phyloP scores from a whole-genome alignment of 2,797 vertebrate genomes.

The Anas capensis region DNA sequence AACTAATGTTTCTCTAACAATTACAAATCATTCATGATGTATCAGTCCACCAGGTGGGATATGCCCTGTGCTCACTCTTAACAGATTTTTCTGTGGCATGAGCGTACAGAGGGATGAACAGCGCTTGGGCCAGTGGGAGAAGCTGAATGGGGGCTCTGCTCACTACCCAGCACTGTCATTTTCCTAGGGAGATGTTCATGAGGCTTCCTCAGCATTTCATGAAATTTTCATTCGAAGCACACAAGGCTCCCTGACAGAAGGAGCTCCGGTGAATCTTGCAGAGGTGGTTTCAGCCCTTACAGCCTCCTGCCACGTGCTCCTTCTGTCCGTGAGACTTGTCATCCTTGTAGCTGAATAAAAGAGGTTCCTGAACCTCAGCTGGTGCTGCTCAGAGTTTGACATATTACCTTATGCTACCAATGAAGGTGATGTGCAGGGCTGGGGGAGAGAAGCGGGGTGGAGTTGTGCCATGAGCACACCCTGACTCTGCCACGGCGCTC shows the following conservation, averaged over 20 bases:
- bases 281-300: background rate
- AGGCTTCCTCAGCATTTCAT: background rate
- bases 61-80: background rate
- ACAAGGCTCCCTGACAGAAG: background rate
- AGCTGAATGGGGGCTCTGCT: background rate
- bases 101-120: background rate
- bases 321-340: background rate
- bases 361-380: background rate
- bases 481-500: background rate
- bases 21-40: background rate
- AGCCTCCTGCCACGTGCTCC: background rate
- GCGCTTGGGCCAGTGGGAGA: background rate
- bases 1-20: background rate
- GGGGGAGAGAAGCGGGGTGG: background rate
- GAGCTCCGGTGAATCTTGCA: background rate
- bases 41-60: background rate
- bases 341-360: background rate
- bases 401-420: background rate
- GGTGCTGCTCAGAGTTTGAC: background rate
- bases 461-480: fast-evolving
- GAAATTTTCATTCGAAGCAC: background rate
- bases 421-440: background rate
- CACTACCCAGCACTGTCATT: fast-evolving
- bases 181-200: background rate
- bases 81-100: background rate